Evolutionary conservation across 2,797 vertebrate species (phyloP).

Genomic region (Melopsittacus undulatus): DNA sequence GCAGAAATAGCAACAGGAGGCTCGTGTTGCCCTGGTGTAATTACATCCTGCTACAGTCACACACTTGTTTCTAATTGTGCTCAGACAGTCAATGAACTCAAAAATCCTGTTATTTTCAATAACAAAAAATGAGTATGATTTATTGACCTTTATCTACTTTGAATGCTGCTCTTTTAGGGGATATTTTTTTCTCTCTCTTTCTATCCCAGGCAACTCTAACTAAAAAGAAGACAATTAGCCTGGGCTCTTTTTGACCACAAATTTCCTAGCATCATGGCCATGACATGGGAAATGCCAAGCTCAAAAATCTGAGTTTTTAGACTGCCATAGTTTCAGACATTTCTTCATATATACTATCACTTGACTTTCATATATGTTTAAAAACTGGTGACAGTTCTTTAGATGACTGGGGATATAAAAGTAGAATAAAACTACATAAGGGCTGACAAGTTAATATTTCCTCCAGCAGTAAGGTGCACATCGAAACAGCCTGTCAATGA

Average conservation of each 20-base stretch:
- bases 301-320: neutral
- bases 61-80: neutral
- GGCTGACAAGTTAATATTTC: neutral
- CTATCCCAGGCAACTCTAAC: neutral
- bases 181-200: neutral
- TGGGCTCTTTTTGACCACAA: neutral
- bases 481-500: neutral
- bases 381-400: neutral
- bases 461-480: neutral
- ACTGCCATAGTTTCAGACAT: neutral
- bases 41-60: conserved; percentile 15
- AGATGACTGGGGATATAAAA: neutral
- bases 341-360: neutral
- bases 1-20: conserved; percentile 27
- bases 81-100: neutral
- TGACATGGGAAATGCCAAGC: neutral
- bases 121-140: neutral
- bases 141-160: neutral
- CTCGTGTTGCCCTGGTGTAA: conserved; percentile 8
- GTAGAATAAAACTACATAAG: neutral
- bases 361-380: neutral
- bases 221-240: neutral
- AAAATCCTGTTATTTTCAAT: neutral
- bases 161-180: neutral
- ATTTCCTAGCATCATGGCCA: neutral